phyloP scores from a whole-genome alignment of 2,113 vertebrate species.

The Orientallactaga bullata region DNA sequence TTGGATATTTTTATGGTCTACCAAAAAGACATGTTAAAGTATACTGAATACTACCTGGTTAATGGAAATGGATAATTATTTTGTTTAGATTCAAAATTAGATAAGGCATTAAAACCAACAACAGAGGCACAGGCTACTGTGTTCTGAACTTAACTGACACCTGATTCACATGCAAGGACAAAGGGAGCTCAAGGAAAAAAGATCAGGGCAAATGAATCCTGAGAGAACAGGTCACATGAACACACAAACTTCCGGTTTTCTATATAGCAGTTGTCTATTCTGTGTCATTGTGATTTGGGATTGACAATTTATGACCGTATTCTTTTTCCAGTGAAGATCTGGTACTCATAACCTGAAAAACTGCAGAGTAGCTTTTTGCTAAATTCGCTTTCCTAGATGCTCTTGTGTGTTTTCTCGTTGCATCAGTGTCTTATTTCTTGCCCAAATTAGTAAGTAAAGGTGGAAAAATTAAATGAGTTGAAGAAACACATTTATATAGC shows the following conservation, averaged over 20 bases:
- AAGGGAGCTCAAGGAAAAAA: background rate
- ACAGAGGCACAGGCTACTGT: background rate
- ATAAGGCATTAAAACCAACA: background rate
- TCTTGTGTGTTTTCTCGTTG: background rate
- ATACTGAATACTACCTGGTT: background rate
- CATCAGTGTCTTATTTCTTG: background rate
- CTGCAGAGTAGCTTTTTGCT: background rate
- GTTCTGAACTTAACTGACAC: background rate
- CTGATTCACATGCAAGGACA: background rate
- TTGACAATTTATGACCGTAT: background rate
- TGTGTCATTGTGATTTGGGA: background rate
- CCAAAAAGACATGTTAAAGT: background rate
- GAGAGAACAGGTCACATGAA: background rate
- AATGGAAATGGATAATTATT: background rate
- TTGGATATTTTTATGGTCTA: background rate
- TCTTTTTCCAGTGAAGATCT: background rate
- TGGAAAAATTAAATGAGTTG: constrained; percentile 44
- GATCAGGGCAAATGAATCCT: background rate
- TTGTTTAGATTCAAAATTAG: background rate
- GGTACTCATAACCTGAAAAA: background rate
- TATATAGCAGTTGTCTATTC: background rate
- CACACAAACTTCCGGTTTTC: background rate
- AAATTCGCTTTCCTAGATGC: background rate
- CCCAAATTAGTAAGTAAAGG: constrained; percentile 1
- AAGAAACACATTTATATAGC: background rate